Base-by-base conservation (phyloP, 1,140 invertebrate species). In the Cotesia vestalis region DNA sequence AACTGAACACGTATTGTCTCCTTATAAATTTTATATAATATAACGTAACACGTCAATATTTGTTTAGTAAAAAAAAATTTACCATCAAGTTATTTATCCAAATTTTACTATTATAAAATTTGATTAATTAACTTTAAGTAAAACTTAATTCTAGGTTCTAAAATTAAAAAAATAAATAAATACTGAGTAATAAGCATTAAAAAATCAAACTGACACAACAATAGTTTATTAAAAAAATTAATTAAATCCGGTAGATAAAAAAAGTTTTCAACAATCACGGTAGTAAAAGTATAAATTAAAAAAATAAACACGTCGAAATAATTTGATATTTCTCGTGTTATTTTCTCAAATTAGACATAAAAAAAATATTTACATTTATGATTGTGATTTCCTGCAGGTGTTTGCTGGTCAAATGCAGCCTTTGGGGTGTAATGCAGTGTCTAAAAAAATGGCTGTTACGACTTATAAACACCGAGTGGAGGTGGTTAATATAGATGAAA, bases 361-460 rank as follows among this genome's bases (percentile, higher is more conserved):
- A 86, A 83, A 84, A 84, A 86, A 85, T 85, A 87, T 86, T 86
- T 84, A 83, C 84, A 84, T 84, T 85, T 74, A 77, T 81, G 81
- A 83, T 83, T 78, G 84, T 85, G 85, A 86, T 86, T 86, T 86
- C 85, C 84, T 86, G 85, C 85, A 86, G 85, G 85, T 86, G 85
- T 78, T 81, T 78, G 76, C 64, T 46, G 51, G 5, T 69, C 20
- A 14, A 11, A 68, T 34, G 51, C 52, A 66, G 35, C 27, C 62
- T 17, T 14, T 60, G 40, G 52, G 66, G 64, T 68, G 59, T 57
- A 63, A 3, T 27, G 40, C 40, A 46, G 40, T 51, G 73, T 64
- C 72, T 46, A 12, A 36, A 53, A 67, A 73, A 70, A 73, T 67
- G 69, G 60, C 52, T 27, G 57, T 68, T 52, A 40, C 36, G 69